A percentile compares a stretch with the other conserved stretches of the same genome.
These are phyloP conservation scores for Malurus cyaneus DNA, from an alignment of 2,113 vertebrate species.

Conservation along the genomic window DNA sequence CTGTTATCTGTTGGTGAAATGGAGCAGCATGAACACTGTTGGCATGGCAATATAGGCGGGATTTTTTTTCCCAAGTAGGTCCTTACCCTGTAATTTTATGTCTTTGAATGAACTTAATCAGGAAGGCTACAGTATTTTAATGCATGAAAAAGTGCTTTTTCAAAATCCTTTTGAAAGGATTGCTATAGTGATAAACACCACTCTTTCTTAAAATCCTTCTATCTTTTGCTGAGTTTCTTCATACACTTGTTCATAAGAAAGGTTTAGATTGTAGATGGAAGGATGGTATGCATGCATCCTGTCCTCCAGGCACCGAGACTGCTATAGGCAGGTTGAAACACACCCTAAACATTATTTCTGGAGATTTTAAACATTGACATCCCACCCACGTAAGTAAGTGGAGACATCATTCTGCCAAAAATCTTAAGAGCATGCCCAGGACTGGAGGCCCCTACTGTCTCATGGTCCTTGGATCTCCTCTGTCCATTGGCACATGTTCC, in stretches of 20 bases:
- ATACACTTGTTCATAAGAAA: neutral
- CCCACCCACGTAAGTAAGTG: neutral
- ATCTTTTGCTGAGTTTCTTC: neutral
- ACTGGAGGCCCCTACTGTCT: neutral
- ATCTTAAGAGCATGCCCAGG: neutral
- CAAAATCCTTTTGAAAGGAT: neutral
- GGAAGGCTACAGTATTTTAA: neutral
- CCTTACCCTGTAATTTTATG: neutral
- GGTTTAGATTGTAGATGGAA: neutral
- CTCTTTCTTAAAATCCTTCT: neutral
- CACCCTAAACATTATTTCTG: neutral
- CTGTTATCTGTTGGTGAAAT: neutral
- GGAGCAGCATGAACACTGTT: neutral
- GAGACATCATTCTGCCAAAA: neutral
- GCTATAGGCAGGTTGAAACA: neutral
- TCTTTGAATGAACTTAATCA: neutral
- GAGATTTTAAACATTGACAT: neutral
- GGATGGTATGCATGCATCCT: too few relatives aligned
- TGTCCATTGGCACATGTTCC: neutral
- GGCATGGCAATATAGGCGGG: neutral
- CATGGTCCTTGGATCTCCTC: neutral
- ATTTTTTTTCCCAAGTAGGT: neutral
- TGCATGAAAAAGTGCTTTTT: rapidly evolving
- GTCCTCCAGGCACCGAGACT: neutral
- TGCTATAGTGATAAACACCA: neutral